Conservation (phyloP, 2,113 vertebrate genomes). For the Dascyllus trimaculatus region DNA sequence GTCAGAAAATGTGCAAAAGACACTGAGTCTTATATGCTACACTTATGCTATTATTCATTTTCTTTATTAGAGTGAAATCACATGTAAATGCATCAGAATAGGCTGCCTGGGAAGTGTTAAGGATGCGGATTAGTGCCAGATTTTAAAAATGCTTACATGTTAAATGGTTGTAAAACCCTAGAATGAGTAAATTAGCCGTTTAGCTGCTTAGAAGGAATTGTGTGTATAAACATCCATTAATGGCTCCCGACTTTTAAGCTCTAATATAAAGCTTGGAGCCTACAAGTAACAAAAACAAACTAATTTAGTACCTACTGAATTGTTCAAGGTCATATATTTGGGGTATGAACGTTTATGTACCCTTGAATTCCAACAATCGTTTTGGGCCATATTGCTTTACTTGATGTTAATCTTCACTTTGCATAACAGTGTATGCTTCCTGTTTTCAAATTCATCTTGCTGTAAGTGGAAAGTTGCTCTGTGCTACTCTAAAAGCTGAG, state of each 20-base stretch:
- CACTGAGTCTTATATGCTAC: too few species aligned
- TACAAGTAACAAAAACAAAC: not conserved
- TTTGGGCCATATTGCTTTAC: too few species aligned
- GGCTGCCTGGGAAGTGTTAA: not conserved
- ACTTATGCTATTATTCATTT: not conserved
- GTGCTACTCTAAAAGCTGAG: not conserved
- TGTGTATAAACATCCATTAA: not conserved
- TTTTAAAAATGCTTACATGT: not conserved
- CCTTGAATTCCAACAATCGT: too few species aligned
- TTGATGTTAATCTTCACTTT: not conserved
- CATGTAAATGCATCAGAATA: not conserved
- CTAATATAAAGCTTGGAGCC: too few species aligned
- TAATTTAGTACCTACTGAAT: not conserved
- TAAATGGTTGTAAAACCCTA: not conserved
- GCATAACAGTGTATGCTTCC: not conserved
- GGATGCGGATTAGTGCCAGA: slow-evolving; percentile 1
- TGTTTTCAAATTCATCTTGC: not conserved
- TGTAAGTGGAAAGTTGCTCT: slow-evolving; percentile 8
- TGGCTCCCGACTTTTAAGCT: too few species aligned
- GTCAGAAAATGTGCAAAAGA: too few species aligned
- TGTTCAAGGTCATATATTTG: not conserved
- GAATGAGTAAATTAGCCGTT: not conserved
- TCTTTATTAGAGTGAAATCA: not conserved
- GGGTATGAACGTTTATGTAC: too few species aligned
- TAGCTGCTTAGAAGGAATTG: not conserved